phyloP scores from a whole-genome alignment of 2,113 vertebrate genomes.

The Craseonycteris thonglongyai region DNA sequence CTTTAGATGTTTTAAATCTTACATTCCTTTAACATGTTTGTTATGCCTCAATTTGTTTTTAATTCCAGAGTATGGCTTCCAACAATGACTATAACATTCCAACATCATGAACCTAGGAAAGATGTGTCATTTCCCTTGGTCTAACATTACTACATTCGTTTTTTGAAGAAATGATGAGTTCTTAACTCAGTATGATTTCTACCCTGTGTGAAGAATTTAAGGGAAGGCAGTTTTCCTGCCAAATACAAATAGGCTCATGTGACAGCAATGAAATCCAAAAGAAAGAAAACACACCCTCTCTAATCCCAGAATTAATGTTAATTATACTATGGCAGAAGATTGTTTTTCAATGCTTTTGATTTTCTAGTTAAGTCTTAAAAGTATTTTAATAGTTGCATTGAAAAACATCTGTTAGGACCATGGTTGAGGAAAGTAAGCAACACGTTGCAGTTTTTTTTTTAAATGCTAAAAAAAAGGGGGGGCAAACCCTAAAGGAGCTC shows the following conservation, averaged over 20 bases:
- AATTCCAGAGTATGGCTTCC: not conserved
- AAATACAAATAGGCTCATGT: not conserved
- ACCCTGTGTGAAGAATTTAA: not conserved
- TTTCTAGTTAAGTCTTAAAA: slow-evolving; percentile 16
- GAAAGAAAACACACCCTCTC: not conserved
- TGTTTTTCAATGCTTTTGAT: slow-evolving; percentile 6
- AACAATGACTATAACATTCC: not conserved
- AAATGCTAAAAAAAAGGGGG: not conserved
- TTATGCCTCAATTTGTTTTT: slow-evolving; percentile 38
- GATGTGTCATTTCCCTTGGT: not conserved
- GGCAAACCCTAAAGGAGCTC: not conserved
- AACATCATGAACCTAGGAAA: not conserved
- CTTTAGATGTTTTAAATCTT: not conserved
- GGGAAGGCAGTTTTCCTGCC: slow-evolving; percentile 8
- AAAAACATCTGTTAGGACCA: not conserved
- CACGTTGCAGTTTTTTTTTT: not conserved
- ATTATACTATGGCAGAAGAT: not conserved
- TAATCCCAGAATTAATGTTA: slow-evolving; percentile 1
- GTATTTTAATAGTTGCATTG: not conserved
- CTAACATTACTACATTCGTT: not conserved
- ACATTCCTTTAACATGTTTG: not conserved
- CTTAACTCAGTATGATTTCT: not conserved
- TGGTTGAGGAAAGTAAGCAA: not conserved
- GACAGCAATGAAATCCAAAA: slow-evolving; percentile 35
- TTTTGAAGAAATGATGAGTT: not conserved